These are phyloP conservation scores for Hofmannophila pseudospretella DNA, from an alignment of 2,888 invertebrate genomes.

Conservation along the genomic window DNA sequence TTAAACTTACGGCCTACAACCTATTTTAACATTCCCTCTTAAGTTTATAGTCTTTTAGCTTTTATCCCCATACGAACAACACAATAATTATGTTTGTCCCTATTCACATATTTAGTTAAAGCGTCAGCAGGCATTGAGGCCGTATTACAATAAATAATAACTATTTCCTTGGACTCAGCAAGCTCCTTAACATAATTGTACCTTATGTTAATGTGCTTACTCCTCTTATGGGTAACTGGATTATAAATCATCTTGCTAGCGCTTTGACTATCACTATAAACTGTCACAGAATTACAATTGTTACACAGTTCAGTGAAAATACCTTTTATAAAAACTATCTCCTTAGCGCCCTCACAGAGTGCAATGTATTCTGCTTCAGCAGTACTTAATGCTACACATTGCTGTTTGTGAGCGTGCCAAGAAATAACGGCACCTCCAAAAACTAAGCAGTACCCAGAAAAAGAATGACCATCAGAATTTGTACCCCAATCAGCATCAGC, in stretches of 20 bases:
- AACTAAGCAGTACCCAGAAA: slow-evolving; percentile 2
- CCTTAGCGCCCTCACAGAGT: slow-evolving; percentile 2
- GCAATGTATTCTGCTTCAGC: slow-evolving; percentile 9
- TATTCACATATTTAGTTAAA: no score
- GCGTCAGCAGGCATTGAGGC: no score
- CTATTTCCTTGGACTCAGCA: neutral
- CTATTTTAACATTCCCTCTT: no score
- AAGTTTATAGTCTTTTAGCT: no score
- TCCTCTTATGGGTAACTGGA: neutral
- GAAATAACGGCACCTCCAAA: slow-evolving; percentile 3
- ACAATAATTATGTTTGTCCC: no score
- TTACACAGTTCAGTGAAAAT: neutral
- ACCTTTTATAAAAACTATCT: slow-evolving; percentile 2
- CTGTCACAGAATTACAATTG: neutral
- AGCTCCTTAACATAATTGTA: no score
- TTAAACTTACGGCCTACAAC: no score
- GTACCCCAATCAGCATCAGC: slow-evolving; percentile 14
- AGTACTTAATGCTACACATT: slow-evolving; percentile 5
- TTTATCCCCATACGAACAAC: no score
- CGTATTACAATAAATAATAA: no score
- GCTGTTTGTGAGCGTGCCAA: slow-evolving; percentile 5
- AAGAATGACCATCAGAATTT: no score
- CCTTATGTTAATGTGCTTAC: slow-evolving; percentile 5
- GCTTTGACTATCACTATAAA: slow-evolving; percentile 2
- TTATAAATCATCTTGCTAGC: neutral